Base-by-base conservation (phyloP, 2,113 vertebrate species). In the Gavia stellata region DNA sequence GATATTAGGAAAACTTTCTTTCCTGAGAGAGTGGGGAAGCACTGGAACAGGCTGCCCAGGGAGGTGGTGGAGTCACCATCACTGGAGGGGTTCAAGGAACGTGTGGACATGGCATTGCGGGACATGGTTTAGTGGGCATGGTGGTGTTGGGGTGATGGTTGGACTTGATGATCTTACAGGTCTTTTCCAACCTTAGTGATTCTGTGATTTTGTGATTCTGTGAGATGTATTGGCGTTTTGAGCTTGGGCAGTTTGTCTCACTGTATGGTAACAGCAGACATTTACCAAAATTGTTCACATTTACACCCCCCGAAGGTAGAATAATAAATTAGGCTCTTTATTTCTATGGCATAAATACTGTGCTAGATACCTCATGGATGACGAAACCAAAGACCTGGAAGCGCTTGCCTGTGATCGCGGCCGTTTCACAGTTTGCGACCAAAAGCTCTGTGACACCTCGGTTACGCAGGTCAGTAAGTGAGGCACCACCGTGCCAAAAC, bases 381-480 rank as follows among this genome's bases (percentile, higher is more conserved):
- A 55, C 31, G 52, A 77, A 93, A 73, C 42, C 55, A 7, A 87
- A 75, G 52, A 67, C 17, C 47, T 84, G 47, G 56, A 84, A 34
- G 25, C 0, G 1, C 19, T 19, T 75, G 25, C 14, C 2, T 86
- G 52, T 36, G 13, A 17, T 38, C 0, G 2, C 10, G 34, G 23
- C 28, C 0, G 0, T 68, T 92, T 72, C 42, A 56, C 38, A 9
- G 26, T 29, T 72, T 6, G 7, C 4, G 12, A 50, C 49, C 59
- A 73, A 40, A 89, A 81, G 58, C 62, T 49, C 44, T 55, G 75
- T 59, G 59, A 44, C 12, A 14, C 7, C 15, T 74, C 2, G 5
- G 50, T 53, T 56, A 28, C 20, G 8, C 3, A 5, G 38, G 53
- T 88, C 25, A 67, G 61, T 81, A 24, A 0, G 0, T 33, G 53